phyloP scores from a whole-genome alignment of 1,140 invertebrate genomes.

The Pogonognathellus flavescens region DNA sequence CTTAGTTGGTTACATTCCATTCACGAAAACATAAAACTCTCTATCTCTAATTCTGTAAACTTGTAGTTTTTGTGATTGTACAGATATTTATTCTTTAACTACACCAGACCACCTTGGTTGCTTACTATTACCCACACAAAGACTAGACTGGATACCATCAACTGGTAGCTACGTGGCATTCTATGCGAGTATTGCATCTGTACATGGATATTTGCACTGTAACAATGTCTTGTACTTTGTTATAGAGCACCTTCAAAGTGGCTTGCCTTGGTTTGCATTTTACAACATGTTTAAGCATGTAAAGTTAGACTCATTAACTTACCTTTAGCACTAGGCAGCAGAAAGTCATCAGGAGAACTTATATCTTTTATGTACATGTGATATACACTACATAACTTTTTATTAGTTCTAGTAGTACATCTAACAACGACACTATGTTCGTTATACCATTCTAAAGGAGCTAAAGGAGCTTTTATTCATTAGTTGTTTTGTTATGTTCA shows the following conservation, averaged over 20 bases:
- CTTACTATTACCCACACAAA: constrained; percentile 19
- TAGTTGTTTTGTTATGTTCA: constrained; percentile 22
- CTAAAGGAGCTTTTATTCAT: not conserved
- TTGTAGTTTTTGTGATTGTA: not conserved
- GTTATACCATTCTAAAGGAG: not conserved
- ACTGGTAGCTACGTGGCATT: constrained; percentile 10
- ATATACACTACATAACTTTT: not conserved
- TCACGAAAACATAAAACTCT: too few relatives aligned
- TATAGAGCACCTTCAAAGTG: constrained; percentile 27
- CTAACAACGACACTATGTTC: not conserved
- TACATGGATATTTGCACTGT: constrained; percentile 15
- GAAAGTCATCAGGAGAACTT: constrained; percentile 3
- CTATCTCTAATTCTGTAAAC: not conserved
- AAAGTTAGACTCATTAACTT: constrained; percentile 1
- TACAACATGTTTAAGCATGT: constrained; percentile 23
- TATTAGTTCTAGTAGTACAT: not conserved
- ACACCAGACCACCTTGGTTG: constrained; percentile 26
- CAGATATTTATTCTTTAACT: constrained; percentile 6
- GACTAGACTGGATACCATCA: not conserved
- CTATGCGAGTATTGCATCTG: not conserved
- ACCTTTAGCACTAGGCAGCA: not conserved
- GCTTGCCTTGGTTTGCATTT: constrained; percentile 30
- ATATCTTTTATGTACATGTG: not conserved
- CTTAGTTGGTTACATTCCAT: too few relatives aligned
- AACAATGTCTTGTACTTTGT: not conserved